Evolutionary conservation across 2,888 invertebrate genomes (phyloP).

Genomic region (Icerya purchasi): DNA sequence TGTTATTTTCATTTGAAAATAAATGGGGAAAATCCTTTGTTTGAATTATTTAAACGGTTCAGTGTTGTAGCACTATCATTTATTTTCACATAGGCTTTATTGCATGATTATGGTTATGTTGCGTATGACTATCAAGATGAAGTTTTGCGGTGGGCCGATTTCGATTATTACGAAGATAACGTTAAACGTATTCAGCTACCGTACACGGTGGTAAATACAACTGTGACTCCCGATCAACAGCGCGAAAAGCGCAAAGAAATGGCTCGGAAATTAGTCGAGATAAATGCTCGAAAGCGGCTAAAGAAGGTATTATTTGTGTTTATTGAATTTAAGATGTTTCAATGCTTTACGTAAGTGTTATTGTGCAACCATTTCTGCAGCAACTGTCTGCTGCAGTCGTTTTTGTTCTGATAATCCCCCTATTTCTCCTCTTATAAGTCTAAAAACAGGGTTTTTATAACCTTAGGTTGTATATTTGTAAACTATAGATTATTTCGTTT

Average conservation of each 20-base stretch:
- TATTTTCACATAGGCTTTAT: conserved; percentile 35
- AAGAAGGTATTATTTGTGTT: conserved; percentile 45
- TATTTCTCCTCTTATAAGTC: too few species aligned
- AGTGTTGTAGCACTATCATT: too few species aligned
- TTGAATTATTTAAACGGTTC: too few species aligned
- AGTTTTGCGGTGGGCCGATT: conserved; percentile 55
- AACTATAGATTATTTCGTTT: too few species aligned
- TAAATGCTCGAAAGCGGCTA: conserved; percentile 69
- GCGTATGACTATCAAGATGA: conserved; percentile 59
- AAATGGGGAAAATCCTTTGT: too few species aligned
- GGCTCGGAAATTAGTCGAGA: conserved; percentile 62
- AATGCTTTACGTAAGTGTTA: neutral
- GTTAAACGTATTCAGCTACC: conserved; percentile 73
- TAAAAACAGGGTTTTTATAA: too few species aligned
- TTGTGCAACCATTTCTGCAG: neutral
- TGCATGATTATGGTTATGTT: conserved; percentile 58
- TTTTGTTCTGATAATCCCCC: too few species aligned
- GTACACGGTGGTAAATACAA: conserved; percentile 36
- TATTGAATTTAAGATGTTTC: neutral
- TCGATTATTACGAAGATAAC: conserved; percentile 60
- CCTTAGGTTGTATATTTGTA: too few species aligned
- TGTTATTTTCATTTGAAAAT: too few species aligned
- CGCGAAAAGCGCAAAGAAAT: conserved; percentile 70
- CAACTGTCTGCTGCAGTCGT: too few species aligned
- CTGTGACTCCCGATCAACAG: conserved; percentile 56